phyloP scores from a whole-genome alignment of 2,888 invertebrate genomes.

The Hartigia nigra region DNA sequence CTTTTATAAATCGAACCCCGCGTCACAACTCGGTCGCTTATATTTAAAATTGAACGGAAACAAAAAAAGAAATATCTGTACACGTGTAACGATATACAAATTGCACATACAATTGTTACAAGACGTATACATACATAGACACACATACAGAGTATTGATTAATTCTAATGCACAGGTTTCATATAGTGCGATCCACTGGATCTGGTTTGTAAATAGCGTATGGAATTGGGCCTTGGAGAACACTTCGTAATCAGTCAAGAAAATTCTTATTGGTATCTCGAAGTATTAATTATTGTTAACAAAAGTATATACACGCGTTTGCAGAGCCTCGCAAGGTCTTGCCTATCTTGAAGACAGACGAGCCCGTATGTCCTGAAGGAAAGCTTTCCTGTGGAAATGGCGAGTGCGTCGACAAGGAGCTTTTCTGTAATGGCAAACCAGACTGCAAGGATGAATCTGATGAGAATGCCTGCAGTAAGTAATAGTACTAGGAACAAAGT shows the following conservation, averaged over 20 bases:
- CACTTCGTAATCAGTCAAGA: not conserved
- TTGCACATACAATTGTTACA: not conserved
- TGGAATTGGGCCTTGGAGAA: conserved; percentile 46
- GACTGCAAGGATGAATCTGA: conserved; percentile 96
- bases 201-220: conserved; percentile 21
- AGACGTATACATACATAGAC: not conserved
- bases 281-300: not conserved
- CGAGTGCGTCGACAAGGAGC: conserved; percentile 90
- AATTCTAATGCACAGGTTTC: not conserved
- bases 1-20: not conserved
- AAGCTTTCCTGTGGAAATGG: conserved; percentile 93
- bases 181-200: not conserved
- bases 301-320: conserved; percentile 49
- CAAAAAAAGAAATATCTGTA: conserved; percentile 29
- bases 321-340: conserved; percentile 90
- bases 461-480: conserved; percentile 95
- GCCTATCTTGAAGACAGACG: conserved; percentile 92
- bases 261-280: not conserved
- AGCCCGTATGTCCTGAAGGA: conserved; percentile 90
- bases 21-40: conserved; percentile 22
- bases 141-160: not conserved
- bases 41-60: conserved; percentile 8
- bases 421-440: conserved; percentile 93
- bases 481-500: not conserved
- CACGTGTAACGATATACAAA: conserved; percentile 10